Conservation (phyloP, 2,888 invertebrate genomes). For the Aromia moschata region DNA sequence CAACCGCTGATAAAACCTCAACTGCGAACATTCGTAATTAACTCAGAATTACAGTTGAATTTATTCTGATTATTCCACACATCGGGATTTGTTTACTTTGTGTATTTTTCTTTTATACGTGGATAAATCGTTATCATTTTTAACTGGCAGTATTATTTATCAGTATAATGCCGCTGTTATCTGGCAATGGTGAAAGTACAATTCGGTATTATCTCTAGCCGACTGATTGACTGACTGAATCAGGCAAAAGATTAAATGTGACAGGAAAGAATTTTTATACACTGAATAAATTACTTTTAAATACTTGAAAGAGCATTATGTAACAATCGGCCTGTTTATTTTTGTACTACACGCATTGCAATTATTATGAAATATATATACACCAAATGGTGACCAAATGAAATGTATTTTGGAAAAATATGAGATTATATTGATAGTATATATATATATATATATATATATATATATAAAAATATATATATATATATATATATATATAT, state of each 20-base stretch:
- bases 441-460: no score
- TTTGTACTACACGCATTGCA: no score
- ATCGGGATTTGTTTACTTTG: constrained; percentile 21
- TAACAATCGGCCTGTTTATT: no score
- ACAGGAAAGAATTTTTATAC: not conserved
- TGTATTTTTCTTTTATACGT: constrained; percentile 9
- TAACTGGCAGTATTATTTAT: constrained; percentile 6
- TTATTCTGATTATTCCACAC: constrained; percentile 5
- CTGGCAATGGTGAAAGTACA: constrained; percentile 20
- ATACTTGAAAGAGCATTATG: no score
- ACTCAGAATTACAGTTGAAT: constrained; percentile 13
- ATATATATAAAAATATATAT: no score
- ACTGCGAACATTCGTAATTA: constrained; percentile 14
- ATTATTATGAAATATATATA: no score
- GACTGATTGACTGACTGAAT: constrained; percentile 1
- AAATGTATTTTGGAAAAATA: no score
- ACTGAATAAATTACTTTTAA: no score
- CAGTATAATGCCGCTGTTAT: constrained; percentile 10
- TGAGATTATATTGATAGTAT: no score
- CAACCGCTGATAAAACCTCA: constrained; percentile 12
- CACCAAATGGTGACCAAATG: no score
- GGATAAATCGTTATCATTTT: constrained; percentile 14
- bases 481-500: no score
- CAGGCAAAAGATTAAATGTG: constrained; percentile 7
- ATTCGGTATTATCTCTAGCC: constrained; percentile 18